A percentile compares a stretch with the other conserved stretches of the same genome.
Conservation (phyloP, 2,113 vertebrate species). For the Nesoenas mayeri region DNA sequence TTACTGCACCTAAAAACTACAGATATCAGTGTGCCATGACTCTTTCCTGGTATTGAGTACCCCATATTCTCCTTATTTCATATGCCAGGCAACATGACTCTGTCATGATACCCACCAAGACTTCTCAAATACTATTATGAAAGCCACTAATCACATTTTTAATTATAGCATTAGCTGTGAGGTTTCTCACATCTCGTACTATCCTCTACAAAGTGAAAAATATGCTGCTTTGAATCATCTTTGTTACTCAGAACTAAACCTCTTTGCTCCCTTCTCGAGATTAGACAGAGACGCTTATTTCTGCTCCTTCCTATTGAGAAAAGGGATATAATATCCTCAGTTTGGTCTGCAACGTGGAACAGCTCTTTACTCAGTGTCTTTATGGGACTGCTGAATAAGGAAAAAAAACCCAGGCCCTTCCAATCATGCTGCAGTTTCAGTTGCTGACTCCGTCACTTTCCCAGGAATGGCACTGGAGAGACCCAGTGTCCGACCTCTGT, state of each 20-base stretch:
- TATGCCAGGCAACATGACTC: background rate
- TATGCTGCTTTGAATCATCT: background rate
- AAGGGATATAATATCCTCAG: background rate
- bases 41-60: background rate
- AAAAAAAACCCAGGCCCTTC: background rate
- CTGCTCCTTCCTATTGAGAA: background rate
- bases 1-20: background rate
- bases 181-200: background rate
- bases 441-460: background rate
- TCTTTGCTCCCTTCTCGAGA: background rate
- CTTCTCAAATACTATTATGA: background rate
- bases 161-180: background rate
- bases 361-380: background rate
- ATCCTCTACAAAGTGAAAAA: background rate
- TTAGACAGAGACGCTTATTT: background rate
- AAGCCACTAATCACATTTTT: background rate
- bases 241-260: background rate
- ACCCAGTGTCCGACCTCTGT: background rate
- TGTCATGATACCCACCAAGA: background rate
- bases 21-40: background rate
- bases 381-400: background rate
- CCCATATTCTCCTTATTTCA: background rate
- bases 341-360: background rate
- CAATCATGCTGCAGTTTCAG: background rate
- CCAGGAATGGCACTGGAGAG: background rate